Evolutionary conservation across 92 coral and sea anemone species (phyloP).

Genomic region (Parazoanthus swiftii): DNA sequence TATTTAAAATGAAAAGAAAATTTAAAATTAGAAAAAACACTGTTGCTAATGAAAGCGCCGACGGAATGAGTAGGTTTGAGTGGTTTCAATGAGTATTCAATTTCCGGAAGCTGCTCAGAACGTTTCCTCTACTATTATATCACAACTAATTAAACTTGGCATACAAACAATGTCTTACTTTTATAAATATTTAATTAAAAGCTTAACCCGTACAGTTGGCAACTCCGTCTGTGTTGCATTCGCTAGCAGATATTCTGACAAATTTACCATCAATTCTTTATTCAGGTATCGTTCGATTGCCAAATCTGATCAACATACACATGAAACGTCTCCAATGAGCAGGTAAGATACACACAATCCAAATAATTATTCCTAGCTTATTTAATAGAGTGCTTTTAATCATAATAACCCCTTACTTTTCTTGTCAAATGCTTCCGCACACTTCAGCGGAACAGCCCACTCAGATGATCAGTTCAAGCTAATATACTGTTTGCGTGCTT

Average conservation of each 20-base stretch:
- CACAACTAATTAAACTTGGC: constrained; percentile 5
- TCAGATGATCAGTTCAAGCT: neutral
- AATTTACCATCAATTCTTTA: too few relatives aligned
- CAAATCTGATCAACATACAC: neutral
- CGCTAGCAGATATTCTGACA: neutral
- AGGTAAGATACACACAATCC: neutral
- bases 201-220: neutral
- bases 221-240: neutral
- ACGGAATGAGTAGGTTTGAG: neutral
- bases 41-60: neutral
- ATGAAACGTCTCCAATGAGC: neutral
- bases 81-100: constrained; percentile 7
- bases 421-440: neutral
- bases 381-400: neutral
- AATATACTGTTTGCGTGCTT: neutral
- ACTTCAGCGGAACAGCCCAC: neutral
- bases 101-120: constrained; percentile 4
- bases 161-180: neutral
- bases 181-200: constrained; percentile 14
- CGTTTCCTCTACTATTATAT: neutral
- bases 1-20: neutral
- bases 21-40: neutral
- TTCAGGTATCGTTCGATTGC: neutral
- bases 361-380: neutral
- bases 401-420: neutral